Evolutionary conservation across 2,888 invertebrate genomes (phyloP).

Genomic region (Helicoverpa assulta): DNA sequence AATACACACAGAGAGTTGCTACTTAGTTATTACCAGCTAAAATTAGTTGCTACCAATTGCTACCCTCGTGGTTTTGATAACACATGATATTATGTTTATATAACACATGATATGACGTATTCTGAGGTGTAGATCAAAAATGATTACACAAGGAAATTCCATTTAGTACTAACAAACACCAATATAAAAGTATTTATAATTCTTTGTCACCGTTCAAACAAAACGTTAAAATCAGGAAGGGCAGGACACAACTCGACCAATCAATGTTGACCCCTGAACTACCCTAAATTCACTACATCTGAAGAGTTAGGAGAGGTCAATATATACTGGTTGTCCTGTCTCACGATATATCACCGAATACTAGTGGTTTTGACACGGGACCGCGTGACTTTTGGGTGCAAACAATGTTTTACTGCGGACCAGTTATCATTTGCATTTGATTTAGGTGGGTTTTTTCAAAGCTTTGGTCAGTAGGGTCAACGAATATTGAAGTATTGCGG

Average conservation of each 20-base stretch:
- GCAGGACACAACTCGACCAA: conserved; percentile 34
- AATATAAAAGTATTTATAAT: conserved; percentile 17
- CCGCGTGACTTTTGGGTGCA: conserved; percentile 62
- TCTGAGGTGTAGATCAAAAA: no score
- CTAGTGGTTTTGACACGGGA: conserved; percentile 79
- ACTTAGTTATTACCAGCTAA: no score
- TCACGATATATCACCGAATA: conserved; percentile 75
- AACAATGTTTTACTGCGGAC: conserved; percentile 56
- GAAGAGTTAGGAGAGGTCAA: conserved; percentile 48
- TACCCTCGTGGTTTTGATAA: no score
- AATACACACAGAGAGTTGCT: no score
- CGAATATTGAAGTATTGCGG: not conserved
- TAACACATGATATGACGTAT: no score
- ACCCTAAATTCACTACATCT: conserved; percentile 39
- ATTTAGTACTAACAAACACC: not conserved
- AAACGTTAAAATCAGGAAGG: conserved; percentile 38
- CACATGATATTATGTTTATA: no score
- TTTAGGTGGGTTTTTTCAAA: conserved; percentile 53
- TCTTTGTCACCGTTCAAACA: conserved; percentile 42
- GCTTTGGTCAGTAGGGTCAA: not conserved
- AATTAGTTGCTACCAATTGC: no score
- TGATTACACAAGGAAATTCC: not conserved
- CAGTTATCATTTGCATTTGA: conserved; percentile 63
- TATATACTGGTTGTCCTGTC: conserved; percentile 53
- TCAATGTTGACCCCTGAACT: conserved; percentile 41